These are phyloP conservation scores for Lepilemur ruficaudatus DNA, from an alignment of 2,797 vertebrate genomes.

Conservation along the genomic window DNA sequence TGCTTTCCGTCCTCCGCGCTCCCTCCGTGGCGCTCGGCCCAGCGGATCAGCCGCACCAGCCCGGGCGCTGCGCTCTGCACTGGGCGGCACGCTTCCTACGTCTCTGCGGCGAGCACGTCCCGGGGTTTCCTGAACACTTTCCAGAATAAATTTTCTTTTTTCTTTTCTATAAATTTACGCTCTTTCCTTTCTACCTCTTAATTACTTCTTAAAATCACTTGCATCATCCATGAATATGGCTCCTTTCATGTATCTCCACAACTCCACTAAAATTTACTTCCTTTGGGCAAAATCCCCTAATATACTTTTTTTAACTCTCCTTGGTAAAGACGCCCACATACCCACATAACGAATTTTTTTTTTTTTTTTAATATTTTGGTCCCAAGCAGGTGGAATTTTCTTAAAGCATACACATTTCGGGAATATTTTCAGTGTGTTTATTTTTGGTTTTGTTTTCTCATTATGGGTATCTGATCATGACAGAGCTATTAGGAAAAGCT, in stretches of 20 bases:
- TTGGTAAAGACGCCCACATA: background rate
- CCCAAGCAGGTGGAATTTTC: background rate
- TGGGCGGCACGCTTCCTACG: background rate
- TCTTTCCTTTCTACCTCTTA: background rate
- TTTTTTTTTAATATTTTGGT: background rate
- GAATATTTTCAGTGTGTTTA: background rate
- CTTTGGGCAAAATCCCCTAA: background rate
- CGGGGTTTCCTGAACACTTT: background rate
- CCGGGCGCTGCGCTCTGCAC: background rate
- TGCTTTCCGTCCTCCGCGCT: background rate
- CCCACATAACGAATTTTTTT: background rate
- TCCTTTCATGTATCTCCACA: background rate
- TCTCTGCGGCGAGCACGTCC: background rate
- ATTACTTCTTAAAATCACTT: background rate
- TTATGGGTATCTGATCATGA: background rate
- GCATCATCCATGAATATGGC: background rate
- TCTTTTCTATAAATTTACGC: background rate
- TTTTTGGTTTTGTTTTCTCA: conserved; percentile 15
- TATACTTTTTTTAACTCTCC: background rate
- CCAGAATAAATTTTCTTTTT: background rate
- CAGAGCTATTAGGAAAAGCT: background rate
- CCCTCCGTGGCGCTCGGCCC: background rate
- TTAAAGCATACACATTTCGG: background rate
- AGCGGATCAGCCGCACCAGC: background rate
- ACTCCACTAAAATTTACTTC: background rate